Conservation (phyloP, 2,797 vertebrate species). For the Margarornis squamiger region DNA sequence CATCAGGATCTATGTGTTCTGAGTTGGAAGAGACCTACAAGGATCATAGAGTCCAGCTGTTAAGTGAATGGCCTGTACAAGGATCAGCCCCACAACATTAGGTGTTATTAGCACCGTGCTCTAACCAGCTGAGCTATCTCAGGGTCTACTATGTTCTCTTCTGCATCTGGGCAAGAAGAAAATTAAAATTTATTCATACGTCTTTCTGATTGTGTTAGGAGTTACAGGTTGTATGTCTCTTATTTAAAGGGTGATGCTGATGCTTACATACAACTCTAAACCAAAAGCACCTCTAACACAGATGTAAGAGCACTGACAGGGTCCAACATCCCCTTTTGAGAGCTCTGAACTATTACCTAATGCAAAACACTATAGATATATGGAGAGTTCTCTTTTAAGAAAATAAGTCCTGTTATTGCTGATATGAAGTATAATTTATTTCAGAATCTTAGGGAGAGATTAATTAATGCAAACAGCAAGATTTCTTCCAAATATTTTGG, state of each 20-base stretch:
- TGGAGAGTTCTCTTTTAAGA: background rate
- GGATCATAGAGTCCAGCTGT: background rate
- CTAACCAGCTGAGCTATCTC: background rate
- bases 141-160: background rate
- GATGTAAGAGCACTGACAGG: background rate
- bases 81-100: background rate
- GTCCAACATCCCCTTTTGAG: background rate
- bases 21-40: background rate
- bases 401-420: background rate
- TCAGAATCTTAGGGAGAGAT: background rate
- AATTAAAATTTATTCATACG: background rate
- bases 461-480: conserved; percentile 10
- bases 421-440: background rate
- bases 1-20: background rate
- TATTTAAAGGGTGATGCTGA: background rate
- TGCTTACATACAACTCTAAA: background rate
- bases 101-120: background rate
- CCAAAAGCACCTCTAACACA: background rate
- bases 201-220: background rate
- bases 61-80: background rate
- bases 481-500: conserved; percentile 9
- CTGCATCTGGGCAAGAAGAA: background rate
- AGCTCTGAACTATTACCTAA: background rate
- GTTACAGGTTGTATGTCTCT: background rate
- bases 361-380: background rate